A percentile compares a stretch with the other conserved stretches of the same genome.
phyloP scores from a whole-genome alignment of 2,888 invertebrate species.

The Chesias legatella region DNA sequence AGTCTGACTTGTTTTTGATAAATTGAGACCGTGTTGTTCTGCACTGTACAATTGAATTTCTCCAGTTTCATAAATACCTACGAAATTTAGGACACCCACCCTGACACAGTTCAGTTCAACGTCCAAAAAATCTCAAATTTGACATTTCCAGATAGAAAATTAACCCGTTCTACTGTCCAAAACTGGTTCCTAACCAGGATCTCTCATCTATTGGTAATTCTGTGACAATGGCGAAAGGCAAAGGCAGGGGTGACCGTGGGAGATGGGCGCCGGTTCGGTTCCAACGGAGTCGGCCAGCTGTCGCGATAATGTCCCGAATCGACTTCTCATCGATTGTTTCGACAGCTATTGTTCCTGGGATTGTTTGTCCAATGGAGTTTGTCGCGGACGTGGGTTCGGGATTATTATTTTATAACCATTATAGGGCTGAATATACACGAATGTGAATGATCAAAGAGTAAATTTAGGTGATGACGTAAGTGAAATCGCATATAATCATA shows the following conservation, averaged over 20 bases:
- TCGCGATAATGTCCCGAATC: constrained; percentile 57
- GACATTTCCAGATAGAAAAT: constrained; percentile 8
- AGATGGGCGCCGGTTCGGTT: constrained; percentile 56
- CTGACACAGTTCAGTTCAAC: too few species aligned
- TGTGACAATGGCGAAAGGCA: constrained; percentile 32
- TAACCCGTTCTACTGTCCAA: constrained; percentile 21
- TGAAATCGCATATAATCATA: too few species aligned
- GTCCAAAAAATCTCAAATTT: constrained; percentile 7
- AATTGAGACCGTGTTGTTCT: too few species aligned
- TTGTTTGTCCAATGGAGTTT: constrained; percentile 44
- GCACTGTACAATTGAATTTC: too few species aligned
- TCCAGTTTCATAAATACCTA: too few species aligned
- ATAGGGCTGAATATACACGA: neutral
- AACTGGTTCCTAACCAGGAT: constrained; percentile 36
- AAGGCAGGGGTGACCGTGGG: constrained; percentile 56
- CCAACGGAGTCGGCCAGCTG: constrained; percentile 53
- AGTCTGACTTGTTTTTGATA: too few species aligned
- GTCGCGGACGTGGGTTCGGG: constrained; percentile 27
- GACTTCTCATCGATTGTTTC: constrained; percentile 69
- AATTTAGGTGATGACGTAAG: neutral
- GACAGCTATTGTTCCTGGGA: constrained; percentile 61
- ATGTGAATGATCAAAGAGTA: neutral
- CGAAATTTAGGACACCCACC: too few species aligned
- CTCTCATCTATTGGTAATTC: constrained; percentile 20
- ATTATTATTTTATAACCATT: constrained; percentile 38